Base-by-base conservation (phyloP, 2,888 invertebrate genomes). In the Slavum lentiscoides region DNA sequence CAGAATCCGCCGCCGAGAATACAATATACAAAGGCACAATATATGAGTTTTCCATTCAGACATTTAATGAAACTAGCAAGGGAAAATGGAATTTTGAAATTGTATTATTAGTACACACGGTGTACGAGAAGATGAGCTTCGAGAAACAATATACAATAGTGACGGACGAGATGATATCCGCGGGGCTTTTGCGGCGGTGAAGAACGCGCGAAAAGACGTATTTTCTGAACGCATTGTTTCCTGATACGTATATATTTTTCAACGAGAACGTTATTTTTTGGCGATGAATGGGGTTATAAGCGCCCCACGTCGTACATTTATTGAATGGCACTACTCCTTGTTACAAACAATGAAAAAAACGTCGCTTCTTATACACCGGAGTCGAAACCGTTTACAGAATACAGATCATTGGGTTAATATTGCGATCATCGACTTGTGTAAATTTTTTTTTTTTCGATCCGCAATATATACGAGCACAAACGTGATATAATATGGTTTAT, bases 41-140 rank as follows among this genome's bases (percentile, higher is more conserved):
- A 30, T 30, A 30, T 30, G 17, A 2, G 49, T 15, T 53, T 19
- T 2, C 17, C 9, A n/a, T 74, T 7, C 13, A 19, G 53, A 13
- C 30, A 30, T 53, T 62, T 62, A 62, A 74, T 74, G 49, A 74
- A 74, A 70, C 69, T 55, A 15, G 23, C 7, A n/a, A 3, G 7
- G 30, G 2, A 43, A 62, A 62, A 53, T 64, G n/a, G 37, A 9
- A 64, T 64, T 74, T 37, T n/a, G 53, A 53, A 30, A 30, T 30
- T 23, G 64, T 53, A 30, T 64, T 55, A 37, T 64, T 21, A 64
- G 74, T n/a, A 30, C 30, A 30, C 2, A 30, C 4, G 30, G 30
- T 30, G 4, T 30, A 30, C n/a, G 30, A 30, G 30, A 0, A 9
- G n/a, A 64, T n/a, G 62, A 15, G 49, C 15, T 49, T 3, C 13